Evolutionary conservation across 2,888 invertebrate species (phyloP).

Genomic region (Caprella mutica): DNA sequence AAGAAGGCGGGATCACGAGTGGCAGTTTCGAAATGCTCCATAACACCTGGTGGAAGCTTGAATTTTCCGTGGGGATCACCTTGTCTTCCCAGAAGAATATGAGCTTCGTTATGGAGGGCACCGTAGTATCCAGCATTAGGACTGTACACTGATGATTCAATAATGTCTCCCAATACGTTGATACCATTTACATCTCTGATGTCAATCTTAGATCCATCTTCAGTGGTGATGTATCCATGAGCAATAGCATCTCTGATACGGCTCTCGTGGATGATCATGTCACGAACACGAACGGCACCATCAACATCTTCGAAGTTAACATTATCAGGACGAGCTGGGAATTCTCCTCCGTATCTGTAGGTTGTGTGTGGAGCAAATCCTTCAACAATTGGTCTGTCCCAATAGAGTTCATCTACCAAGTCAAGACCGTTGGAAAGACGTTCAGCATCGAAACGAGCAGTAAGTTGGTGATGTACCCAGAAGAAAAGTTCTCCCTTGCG

Average conservation of each 20-base stretch:
- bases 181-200: conserved; percentile 34
- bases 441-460: conserved; percentile 48
- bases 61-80: conserved; percentile 41
- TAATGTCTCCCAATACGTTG: conserved; percentile 35
- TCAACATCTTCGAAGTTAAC: conserved; percentile 36
- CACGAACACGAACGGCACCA: conserved; percentile 34
- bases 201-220: conserved; percentile 22
- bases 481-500: conserved; percentile 39
- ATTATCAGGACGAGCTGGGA: conserved; percentile 36
- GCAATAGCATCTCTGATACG: conserved; percentile 51
- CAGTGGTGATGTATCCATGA: conserved; percentile 44
- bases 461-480: conserved; percentile 37
- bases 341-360: conserved; percentile 51
- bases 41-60: conserved; percentile 38
- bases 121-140: conserved; percentile 35
- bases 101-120: conserved; percentile 19
- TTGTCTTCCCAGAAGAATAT: conserved; percentile 19
- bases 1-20: conserved; percentile 64
- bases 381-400: conserved; percentile 37
- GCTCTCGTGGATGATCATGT: conserved; percentile 43
- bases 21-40: conserved; percentile 50
- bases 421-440: conserved; percentile 36
- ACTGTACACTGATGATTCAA: conserved; percentile 35
- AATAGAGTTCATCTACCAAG: conserved; percentile 35
- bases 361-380: conserved; percentile 53